Evolutionary conservation across 1,140 invertebrate genomes (phyloP), one percentile per base, ranked within the genome.

Genomic region (Nixonia krombeini): DNA sequence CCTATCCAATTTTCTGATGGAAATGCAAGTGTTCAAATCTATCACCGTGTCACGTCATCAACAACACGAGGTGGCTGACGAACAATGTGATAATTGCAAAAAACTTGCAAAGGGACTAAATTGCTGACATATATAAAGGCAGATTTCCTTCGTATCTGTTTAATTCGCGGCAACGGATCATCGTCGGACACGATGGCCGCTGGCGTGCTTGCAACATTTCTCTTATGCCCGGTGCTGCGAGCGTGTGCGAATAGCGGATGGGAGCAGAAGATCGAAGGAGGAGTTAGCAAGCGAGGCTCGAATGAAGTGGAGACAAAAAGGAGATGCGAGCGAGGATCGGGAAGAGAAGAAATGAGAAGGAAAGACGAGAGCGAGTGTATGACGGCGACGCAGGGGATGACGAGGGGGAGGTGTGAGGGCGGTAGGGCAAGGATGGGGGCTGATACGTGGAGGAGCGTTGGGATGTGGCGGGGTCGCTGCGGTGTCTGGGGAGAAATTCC

Each of bases 301-400:
- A 45, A 49, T 61, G 46, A 68, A 42, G 49, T 50, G 51, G 26
- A 53, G 50, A 67, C 59, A 52, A 56, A 59, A 58, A 61, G 52
- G 40, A 53, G 21, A 62, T 18, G 26, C 18, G 21, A 40, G 26
- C 18, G 21, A 40, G 46, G 35, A 64, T 57, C 23, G 47, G 58
- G 59, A 66, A 70, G n/a, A 62, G 64, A 67, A 71, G 67, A 62
- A 73, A 31, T 17, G 38, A 57, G 40, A 61, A 64, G 59, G 53
- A 64, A 73, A 66, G 62, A 67, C 53, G 53, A 49, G 53, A 49
- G 63, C 51, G 51, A 66, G 65, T 47, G 45, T n/a, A n/a, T 50
- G 51, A 41, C 46, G 65, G 66, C 58, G 64, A 72, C 45, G 58
- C 42, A 41, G 47, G 63, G 63, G 70, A 66, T 69, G 65, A 64